Conservation (phyloP, 2,888 invertebrate genomes). For the Flexamia atlantica region DNA sequence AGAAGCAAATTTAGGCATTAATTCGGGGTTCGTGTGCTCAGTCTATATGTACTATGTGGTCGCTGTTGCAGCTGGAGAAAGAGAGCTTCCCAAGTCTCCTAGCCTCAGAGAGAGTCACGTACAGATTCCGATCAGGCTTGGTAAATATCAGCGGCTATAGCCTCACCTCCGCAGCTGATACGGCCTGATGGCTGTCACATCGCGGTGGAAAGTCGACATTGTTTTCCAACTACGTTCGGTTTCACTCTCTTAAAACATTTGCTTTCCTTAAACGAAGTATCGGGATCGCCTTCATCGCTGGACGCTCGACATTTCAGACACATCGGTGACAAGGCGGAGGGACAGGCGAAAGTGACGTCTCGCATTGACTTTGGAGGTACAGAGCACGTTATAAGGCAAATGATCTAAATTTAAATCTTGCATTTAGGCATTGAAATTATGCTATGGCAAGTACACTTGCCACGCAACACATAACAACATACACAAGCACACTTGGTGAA, state of each 20-base stretch:
- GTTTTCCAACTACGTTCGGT: slow-evolving; percentile 45
- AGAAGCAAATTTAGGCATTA: no score
- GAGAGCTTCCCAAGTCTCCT: no score
- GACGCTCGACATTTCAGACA: slow-evolving; percentile 2
- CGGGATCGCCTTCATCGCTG: not conserved
- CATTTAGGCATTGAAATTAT: no score
- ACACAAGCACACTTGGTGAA: no score
- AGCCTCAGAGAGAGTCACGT: not conserved
- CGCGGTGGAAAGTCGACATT: slow-evolving; percentile 45
- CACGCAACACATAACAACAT: no score
- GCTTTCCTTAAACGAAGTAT: slow-evolving; percentile 42
- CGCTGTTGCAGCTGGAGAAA: no score
- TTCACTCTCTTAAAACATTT: slow-evolving; percentile 42
- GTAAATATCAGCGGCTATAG: slow-evolving; percentile 19
- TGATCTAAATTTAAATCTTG: no score
- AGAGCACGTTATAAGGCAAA: no score
- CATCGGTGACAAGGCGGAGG: not conserved
- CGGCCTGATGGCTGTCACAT: slow-evolving; percentile 36
- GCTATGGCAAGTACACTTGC: no score
- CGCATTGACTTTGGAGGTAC: no score
- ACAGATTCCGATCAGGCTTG: slow-evolving; percentile 37
- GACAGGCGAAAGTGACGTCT: not conserved
- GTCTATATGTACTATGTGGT: no score
- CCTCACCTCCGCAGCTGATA: not conserved
- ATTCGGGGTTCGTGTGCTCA: no score